phyloP scores from a whole-genome alignment of 2,113 vertebrate genomes.

The Leucopternis melanops region DNA sequence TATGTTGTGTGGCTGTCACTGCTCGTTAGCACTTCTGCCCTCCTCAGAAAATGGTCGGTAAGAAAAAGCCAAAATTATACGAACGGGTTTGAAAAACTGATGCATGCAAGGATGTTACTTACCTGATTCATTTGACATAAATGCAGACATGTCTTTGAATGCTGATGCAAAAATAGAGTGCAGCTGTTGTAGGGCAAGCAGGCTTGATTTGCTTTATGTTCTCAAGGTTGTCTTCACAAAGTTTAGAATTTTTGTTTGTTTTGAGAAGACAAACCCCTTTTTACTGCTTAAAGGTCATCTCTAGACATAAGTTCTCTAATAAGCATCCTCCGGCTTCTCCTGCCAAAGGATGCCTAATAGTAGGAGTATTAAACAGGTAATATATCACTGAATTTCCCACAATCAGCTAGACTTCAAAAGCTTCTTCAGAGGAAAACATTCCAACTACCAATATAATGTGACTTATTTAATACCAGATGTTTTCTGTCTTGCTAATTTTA shows the following conservation, averaged over 20 bases:
- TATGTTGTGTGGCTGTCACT: fast-evolving
- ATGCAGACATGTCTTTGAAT: background rate
- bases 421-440: background rate
- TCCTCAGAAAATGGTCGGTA: background rate
- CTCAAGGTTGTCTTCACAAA: background rate
- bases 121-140: background rate
- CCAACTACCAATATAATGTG: background rate
- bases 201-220: background rate
- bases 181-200: background rate
- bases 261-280: background rate
- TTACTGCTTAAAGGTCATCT: background rate
- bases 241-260: background rate
- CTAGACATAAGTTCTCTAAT: background rate
- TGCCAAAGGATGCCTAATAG: background rate
- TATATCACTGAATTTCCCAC: background rate
- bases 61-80: background rate
- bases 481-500: background rate
- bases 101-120: background rate
- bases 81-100: background rate
- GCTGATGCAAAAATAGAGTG: background rate
- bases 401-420: background rate
- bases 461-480: background rate
- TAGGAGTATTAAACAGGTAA: background rate
- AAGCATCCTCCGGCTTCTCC: background rate
- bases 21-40: background rate